These are phyloP conservation scores for Austrofundulus limnaeus DNA, from an alignment of 2,113 vertebrate genomes.

Conservation along the genomic window DNA sequence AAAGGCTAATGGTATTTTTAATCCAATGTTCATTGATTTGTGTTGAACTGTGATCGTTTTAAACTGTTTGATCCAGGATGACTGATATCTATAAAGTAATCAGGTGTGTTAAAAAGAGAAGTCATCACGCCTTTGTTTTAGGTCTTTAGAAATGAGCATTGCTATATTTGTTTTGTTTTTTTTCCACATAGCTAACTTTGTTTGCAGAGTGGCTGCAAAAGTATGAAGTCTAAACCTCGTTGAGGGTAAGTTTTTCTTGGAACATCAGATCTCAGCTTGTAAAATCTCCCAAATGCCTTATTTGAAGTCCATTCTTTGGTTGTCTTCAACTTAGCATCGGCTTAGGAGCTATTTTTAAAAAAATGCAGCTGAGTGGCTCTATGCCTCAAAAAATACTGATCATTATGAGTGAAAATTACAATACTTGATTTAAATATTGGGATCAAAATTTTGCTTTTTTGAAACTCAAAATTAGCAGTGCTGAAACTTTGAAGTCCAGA, in stretches of 20 bases:
- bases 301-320: not conserved
- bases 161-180: too few species aligned
- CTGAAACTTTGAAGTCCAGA: too few species aligned
- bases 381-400: not conserved
- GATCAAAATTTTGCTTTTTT: too few species aligned
- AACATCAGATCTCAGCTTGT: not conserved
- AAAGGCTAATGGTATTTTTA: too few species aligned
- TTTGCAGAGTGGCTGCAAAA: not conserved
- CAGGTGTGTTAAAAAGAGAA: too few species aligned
- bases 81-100: too few species aligned
- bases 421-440: too few species aligned
- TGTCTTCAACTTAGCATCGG: not conserved
- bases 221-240: not conserved
- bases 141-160: too few species aligned
- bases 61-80: too few species aligned
- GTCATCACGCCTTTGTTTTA: not conserved
- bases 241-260: not conserved
- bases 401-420: not conserved
- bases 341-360: not conserved
- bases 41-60: too few species aligned
- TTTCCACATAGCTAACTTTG: not conserved
- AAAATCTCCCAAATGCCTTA: not conserved
- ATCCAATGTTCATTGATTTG: too few species aligned
- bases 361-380: not conserved
- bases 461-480: too few species aligned